phyloP scores from a whole-genome alignment of 2,888 invertebrate genomes.

The Psylliodes chrysocephalus region DNA sequence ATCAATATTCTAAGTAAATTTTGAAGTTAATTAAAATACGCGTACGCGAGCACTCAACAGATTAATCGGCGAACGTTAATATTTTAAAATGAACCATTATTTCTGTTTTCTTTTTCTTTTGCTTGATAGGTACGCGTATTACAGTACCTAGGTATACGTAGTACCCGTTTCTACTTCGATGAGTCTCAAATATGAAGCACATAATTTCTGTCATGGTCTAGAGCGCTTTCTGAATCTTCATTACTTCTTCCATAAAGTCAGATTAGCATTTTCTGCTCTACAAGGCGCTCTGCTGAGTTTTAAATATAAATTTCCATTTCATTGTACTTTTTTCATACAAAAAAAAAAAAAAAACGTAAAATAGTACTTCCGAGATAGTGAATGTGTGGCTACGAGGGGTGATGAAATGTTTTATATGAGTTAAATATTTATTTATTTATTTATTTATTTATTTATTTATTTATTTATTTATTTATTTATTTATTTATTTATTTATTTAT shows the following conservation, averaged over 20 bases:
- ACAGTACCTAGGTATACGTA: too few relatives aligned
- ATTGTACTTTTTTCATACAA: too few relatives aligned
- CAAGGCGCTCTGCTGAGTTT: not conserved
- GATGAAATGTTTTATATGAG: too few relatives aligned
- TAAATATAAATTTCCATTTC: not conserved
- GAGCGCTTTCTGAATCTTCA: slow-evolving; percentile 18
- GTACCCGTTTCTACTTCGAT: slow-evolving; percentile 15
- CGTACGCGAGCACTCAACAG: not conserved
- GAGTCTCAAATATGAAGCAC: slow-evolving; percentile 14
- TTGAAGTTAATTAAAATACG: not conserved
- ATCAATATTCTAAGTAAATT: not conserved
- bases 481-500: too few relatives aligned
- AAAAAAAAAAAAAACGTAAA: too few relatives aligned
- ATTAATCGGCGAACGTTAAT: not conserved
- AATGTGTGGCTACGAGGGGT: too few relatives aligned
- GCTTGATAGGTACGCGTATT: too few relatives aligned
- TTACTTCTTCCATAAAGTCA: slow-evolving; percentile 10
- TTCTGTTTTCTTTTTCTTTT: not conserved
- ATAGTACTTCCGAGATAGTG: too few relatives aligned
- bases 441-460: too few relatives aligned
- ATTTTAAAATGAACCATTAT: not conserved
- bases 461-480: too few relatives aligned
- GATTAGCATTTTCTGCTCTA: slow-evolving; percentile 24
- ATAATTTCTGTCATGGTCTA: slow-evolving; percentile 21
- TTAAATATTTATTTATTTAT: too few relatives aligned